phyloP scores from a whole-genome alignment of 2,888 invertebrate species.

The Heliothis peltigera region DNA sequence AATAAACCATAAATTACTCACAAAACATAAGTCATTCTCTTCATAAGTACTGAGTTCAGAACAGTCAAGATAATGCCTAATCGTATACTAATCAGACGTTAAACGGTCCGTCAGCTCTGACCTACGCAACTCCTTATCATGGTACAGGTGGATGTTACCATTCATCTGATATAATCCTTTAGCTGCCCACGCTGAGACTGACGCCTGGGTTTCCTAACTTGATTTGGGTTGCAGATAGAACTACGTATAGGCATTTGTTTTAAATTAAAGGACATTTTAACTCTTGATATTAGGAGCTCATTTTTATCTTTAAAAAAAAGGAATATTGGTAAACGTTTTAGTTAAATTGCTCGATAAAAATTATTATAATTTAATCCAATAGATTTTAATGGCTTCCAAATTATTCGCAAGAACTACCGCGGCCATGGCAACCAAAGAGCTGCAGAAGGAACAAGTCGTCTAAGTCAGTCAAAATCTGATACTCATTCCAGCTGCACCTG shows the following conservation, averaged over 20 bases:
- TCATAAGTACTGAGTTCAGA: not conserved
- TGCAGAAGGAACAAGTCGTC: no score
- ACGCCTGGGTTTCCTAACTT: slow-evolving; percentile 25
- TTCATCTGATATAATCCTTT: slow-evolving; percentile 49
- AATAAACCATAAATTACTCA: not conserved
- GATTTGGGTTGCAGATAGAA: slow-evolving; percentile 46
- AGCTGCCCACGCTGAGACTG: slow-evolving; percentile 34
- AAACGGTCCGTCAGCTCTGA: slow-evolving; percentile 27
- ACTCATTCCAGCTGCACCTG: no score
- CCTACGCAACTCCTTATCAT: slow-evolving; percentile 48
- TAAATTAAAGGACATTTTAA: not conserved
- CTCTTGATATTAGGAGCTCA: not conserved
- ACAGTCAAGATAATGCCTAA: slow-evolving; percentile 10
- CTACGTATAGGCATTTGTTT: slow-evolving; percentile 16
- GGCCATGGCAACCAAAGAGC: no score
- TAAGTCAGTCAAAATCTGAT: no score
- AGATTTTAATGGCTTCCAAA: no score
- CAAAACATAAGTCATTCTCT: not conserved
- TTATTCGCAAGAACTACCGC: no score
- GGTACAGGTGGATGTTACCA: slow-evolving; percentile 52
- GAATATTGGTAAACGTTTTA: no score
- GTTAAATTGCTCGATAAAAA: no score
- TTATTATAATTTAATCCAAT: no score
- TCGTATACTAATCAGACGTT: slow-evolving; percentile 2
- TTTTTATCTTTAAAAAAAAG: no score